Base-by-base conservation (phyloP, 2,113 vertebrate species). In the Erythrolamprus reginae region DNA sequence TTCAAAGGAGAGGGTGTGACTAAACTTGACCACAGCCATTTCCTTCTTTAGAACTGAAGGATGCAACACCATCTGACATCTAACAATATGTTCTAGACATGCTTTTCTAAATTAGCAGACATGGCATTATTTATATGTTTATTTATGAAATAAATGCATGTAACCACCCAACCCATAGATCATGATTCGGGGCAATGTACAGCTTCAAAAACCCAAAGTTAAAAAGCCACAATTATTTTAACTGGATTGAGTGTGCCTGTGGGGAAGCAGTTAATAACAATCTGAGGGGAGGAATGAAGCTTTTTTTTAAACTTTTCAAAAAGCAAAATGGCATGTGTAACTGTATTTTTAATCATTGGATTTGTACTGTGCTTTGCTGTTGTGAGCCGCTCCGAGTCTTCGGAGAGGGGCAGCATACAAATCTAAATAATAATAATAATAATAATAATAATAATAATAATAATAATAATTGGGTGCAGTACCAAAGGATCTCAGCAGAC, bases 21-120 rank as follows among this genome's bases (percentile, higher is more conserved):
- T 90, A 90, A 86, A 90, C 47, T 61, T 61, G 70, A 90, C 84
- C 89, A 86, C 84, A 86, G n/a, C 33, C 47, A 86, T 86, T 86
- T 86, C 56, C 84, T 90, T 86, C 56, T 86, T 70, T 70, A 52
- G 86, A 70, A 42, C 8, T 24, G 4, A 12, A 77, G 33, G 6
- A 86, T 45, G 26, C 51, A 90, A 86, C 9, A 90, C 82, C 3
- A 17, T 86, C 56, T 53, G 45, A 38, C 51, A 86, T 53, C 84
- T 86, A 38, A 86, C 84, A 86, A 52, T 12, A 24, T 58, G 42
- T 53, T 33, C 58, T 52, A 50, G 48, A 86, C 52, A 61, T 45
- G 51, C 58, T 90, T 70, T 45, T 70, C n/a, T 52, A 51, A 38
- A 86, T 70, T 45, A 70, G 33, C 51, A 51, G 53, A 51, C 51